phyloP scores from a whole-genome alignment of 1,140 invertebrate genomes.

The Vanessa atalanta region DNA sequence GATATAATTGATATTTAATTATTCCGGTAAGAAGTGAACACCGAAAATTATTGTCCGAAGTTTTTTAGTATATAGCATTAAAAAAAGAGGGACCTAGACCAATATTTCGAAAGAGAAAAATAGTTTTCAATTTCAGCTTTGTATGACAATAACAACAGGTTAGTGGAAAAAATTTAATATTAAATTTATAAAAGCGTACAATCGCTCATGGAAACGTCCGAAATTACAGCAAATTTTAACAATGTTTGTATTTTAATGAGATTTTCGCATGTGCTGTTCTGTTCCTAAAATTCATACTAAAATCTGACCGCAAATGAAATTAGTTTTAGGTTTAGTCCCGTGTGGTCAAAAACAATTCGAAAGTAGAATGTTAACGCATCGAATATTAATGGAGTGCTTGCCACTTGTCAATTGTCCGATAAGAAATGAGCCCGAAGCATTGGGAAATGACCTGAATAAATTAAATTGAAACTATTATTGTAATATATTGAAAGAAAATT shows the following conservation, averaged over 20 bases:
- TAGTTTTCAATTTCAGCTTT: not conserved
- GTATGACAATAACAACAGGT: conserved; percentile 5
- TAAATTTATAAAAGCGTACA: conserved; percentile 14
- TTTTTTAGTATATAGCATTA: too few species aligned
- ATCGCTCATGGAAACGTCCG: conserved; percentile 4
- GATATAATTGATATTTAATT: too few species aligned
- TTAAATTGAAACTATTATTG: conserved; percentile 6
- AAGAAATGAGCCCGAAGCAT: conserved; percentile 10
- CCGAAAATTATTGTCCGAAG: too few species aligned
- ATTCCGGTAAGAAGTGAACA: too few species aligned
- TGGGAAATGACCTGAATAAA: not conserved
- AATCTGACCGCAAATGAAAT: conserved; percentile 22
- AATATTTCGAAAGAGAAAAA: too few species aligned
- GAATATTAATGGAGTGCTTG: conserved; percentile 22
- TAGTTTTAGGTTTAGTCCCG: conserved; percentile 20
- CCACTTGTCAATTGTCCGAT: conserved; percentile 6
- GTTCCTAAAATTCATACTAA: conserved; percentile 6
- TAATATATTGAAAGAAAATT: not conserved
- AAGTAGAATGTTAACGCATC: conserved; percentile 14
- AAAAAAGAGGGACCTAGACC: too few species aligned
- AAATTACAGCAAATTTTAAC: conserved; percentile 18
- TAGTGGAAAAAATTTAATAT: conserved; percentile 4
- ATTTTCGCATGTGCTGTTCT: conserved; percentile 18
- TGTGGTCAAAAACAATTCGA: conserved; percentile 16
- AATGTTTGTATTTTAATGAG: conserved; percentile 22